Evolutionary conservation across 1,140 invertebrate species (phyloP), one percentile per base, ranked within the genome.

Genomic region (Phocides pigmalion): DNA sequence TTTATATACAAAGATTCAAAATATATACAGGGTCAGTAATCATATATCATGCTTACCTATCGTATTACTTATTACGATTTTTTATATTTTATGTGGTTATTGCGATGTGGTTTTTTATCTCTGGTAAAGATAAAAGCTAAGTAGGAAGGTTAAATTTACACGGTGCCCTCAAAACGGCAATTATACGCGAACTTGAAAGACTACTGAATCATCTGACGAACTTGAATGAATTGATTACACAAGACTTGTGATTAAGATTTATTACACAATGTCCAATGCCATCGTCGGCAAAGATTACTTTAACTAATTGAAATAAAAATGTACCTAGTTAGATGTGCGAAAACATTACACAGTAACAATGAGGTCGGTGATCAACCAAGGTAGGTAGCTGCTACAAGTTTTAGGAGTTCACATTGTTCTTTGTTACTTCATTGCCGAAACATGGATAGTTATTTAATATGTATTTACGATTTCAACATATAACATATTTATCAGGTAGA

Each of bases 151-250:
- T n/a, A 19, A 22, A 37, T 39, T 12, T 39, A 54, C 16, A 54
- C 15, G 14, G n/a, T 32, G 51, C 17, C 51, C 51, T 54, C 19
- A 42, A 32, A 35, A 12, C 20, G 19, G 20, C 14, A 39, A 56
- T 56, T 56, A 56, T 12, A 56, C n/a, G 14, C 37, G 39, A 56
- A 56, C 53, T 42, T 56, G 53, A 56, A 56, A 41, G 17, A 56
- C 22, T 20, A 28, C 39, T 56, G 53, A 56, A 56, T 56, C 53
- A 56, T 56, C 53, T 20, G 53, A 56, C 51, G 37, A 56, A 56
- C 53, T 42, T 56, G n/a, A 56, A 56, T 56, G 51, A 42, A 41
- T 6, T 56, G 20, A 41, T 56, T 56, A 56, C 53, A 25, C 39
- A 56, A 56, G 12, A 54, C 32, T 56, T 44, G 22, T 16, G 19